These are phyloP conservation scores for Danionella cerebrum DNA, from an alignment of 2,113 vertebrate genomes.

Conservation along the genomic window DNA sequence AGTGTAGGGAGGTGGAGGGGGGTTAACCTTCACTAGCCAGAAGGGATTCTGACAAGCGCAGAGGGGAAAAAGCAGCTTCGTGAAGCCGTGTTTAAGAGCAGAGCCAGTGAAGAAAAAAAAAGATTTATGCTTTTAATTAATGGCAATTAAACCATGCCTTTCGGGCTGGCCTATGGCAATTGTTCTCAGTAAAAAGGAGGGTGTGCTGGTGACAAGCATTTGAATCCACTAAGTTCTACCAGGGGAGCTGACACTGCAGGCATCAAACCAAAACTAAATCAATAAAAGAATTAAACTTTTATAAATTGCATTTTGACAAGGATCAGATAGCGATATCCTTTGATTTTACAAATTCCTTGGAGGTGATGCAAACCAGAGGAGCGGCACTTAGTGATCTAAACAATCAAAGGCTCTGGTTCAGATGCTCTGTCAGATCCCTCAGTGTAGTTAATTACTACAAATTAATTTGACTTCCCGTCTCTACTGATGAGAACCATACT, in stretches of 20 bases:
- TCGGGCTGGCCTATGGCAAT: conserved; percentile 99
- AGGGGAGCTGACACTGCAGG: conserved; percentile 98
- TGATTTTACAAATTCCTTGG: conserved; percentile 96
- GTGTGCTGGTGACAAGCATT: conserved; percentile 98
- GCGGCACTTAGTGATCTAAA: conserved; percentile 95
- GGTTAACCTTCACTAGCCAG: conserved; percentile 88
- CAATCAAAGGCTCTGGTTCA: conserved; percentile 98
- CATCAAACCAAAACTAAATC: conserved; percentile 99
- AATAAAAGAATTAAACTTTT: conserved; percentile 99
- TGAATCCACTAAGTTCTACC: conserved; percentile 99
- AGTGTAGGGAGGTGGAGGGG: conserved; percentile 49
- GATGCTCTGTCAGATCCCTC: conserved; percentile 93
- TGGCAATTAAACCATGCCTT: conserved; percentile 99
- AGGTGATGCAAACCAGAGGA: conserved; percentile 96
- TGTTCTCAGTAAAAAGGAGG: conserved; percentile 98
- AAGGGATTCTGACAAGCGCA: conserved; percentile 94
- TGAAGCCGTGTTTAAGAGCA: conserved; percentile 96
- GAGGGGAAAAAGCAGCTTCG: conserved; percentile 66
- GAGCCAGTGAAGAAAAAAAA: conserved; percentile 91
- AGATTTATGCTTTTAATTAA: conserved; percentile 99
- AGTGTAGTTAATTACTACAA: conserved; percentile 99
- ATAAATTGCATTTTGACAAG: conserved; percentile 99
- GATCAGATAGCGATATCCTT: conserved; percentile 96
- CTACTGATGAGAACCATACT: conserved; percentile 90
- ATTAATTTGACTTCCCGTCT: conserved; percentile 92